Base-by-base conservation (phyloP, 2,888 invertebrate species). In the Cordilura impudica region DNA sequence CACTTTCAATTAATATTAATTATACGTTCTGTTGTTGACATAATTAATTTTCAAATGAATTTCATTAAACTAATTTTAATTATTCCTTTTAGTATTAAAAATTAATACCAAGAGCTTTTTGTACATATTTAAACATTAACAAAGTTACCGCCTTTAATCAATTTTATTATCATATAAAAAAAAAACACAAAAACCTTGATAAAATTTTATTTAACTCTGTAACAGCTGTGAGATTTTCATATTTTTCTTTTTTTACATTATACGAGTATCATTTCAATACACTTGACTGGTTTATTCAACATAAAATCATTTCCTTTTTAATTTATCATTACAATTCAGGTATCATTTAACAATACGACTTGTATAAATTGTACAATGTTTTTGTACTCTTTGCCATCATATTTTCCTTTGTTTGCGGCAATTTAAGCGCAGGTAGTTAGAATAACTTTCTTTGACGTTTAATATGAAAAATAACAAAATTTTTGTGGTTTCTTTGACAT, bases 401-500 rank as follows among this genome's bases (percentile, higher is more conserved):
- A n/a, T n/a, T n/a, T n/a, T 26, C 26, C 26, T 26, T 26, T 26
- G 26, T 12, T 39, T 39, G 35, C n/a, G 12, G n/a, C 35, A 39
- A 39, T 39, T 39, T 39, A 12, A n/a, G 5, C 1, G n/a, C n/a
- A 39, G 1, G 35, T n/a, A n/a, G 35, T 39, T 39, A 39, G 4
- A 12, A 39, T 39, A 39, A 2, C n/a, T 3, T n/a, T n/a, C n/a
- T n/a, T n/a, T 35, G 7, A 1, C 35, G 4, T 35, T 4, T 26
- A 26, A 39, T 4, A 39, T n/a, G 35, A n/a, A 39, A 39, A 39
- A 39, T 39, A 39, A 39, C 35, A 39, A 39, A 12, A 39, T n/a
- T 72, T 49, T 72, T 63, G 61, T 43, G 54, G 66, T 51, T 61
- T 39, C 67, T 72, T 78, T 73, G 73, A 63, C 63, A 73, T 31